Evolutionary conservation across 2,888 invertebrate genomes (phyloP), one percentile per base, ranked within the genome.

Genomic region (Lepeophtheirus nordmannii): DNA sequence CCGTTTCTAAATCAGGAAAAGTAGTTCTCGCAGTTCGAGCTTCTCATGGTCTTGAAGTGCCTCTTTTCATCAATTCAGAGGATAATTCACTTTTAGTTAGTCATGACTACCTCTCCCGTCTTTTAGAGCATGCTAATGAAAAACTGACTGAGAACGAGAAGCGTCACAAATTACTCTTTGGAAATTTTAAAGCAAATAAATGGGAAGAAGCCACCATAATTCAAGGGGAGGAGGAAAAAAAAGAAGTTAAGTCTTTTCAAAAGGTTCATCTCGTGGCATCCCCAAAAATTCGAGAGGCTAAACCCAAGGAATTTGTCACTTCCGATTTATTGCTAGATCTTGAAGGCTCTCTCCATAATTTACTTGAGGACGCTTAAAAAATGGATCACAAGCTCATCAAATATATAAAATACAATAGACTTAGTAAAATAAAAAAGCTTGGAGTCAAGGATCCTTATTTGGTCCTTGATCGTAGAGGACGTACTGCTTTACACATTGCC

Each of bases 11-110:
- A 66, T 73, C 73, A 65, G 76, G 76, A 23, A 77, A 76, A 70
- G 74, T 76, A 65, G 76, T 76, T 41, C 69, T 75, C 61, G 78
- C 77, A 40, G 73, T 78, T 3, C 71, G 79, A 70, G 76, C 76
- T 68, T 76, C 77, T 41, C 74, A 75, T 65, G 74, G 74, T 22
- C 69, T 79, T 61, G 78, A 79, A 72, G 77, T 75, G 38, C 79
- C 79, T 8, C 63, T 79, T 20, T 73, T 76, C 14, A 58, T n/a
- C 3, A 14, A 37, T n/a, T 1, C 30, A n/a, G 68, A 71, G 22
- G 69, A 74, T 60, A 74, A 75, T 40, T 68, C 71, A 61, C 63
- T 77, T n/a, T 70, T 78, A 17, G 77, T 78, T 12, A 71, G 72
- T 58, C 69, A 72, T 23, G 70, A 75, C 75, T 76, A 76, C 69